Evolutionary conservation across 2,888 invertebrate species (phyloP).

Genomic region (Chrysodeixis includens): DNA sequence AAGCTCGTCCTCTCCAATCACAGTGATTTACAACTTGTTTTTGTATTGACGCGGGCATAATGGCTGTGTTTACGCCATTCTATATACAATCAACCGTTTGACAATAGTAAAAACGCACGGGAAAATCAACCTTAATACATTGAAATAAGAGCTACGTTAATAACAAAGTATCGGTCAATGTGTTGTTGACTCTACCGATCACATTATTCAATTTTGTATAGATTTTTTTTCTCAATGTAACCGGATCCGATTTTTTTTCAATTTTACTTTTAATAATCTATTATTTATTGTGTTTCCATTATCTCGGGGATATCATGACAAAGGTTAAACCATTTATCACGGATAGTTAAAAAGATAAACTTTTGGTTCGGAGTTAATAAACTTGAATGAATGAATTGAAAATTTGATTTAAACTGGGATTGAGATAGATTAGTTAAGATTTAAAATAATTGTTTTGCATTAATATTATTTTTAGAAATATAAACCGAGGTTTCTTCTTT

Average conservation of each 20-base stretch:
- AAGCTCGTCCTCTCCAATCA: slow-evolving; percentile 1
- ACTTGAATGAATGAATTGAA: too few species aligned
- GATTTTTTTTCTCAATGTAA: background rate
- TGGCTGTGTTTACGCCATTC: slow-evolving; percentile 20
- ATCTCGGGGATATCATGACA: slow-evolving; percentile 7
- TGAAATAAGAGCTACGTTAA: too few species aligned
- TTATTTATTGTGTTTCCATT: slow-evolving; percentile 23
- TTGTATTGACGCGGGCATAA: slow-evolving; percentile 25
- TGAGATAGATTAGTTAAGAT: background rate
- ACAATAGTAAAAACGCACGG: background rate
- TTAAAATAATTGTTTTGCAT: too few species aligned
- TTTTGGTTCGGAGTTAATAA: background rate
- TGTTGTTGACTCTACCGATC: background rate
- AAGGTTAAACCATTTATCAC: slow-evolving; percentile 7
- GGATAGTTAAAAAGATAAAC: background rate
- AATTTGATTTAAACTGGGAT: too few species aligned
- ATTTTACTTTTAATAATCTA: slow-evolving; percentile 17
- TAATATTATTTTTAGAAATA: too few species aligned
- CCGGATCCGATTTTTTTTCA: background rate
- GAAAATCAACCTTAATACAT: background rate
- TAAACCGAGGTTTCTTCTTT: too few species aligned
- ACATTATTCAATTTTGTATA: slow-evolving; percentile 3
- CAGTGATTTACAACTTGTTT: slow-evolving; percentile 43
- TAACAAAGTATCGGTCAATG: background rate
- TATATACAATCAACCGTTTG: background rate